phyloP scores from a whole-genome alignment of 2,797 vertebrate species.

The Balearica regulorum region DNA sequence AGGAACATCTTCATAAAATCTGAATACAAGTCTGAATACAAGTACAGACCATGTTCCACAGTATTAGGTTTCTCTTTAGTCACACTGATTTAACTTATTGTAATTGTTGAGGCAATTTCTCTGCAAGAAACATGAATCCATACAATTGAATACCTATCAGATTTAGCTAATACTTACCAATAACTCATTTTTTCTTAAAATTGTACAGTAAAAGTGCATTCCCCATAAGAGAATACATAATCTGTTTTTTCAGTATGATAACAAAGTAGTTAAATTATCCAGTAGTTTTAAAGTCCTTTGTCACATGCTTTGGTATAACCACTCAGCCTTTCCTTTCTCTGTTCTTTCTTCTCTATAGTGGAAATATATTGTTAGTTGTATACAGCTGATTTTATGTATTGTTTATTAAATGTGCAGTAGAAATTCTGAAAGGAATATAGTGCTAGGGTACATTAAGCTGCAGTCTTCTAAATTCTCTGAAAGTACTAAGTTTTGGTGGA shows the following conservation, averaged over 20 bases:
- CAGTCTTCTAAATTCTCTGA: not conserved
- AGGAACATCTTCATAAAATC: not conserved
- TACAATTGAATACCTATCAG: not conserved
- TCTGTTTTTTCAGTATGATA: not conserved
- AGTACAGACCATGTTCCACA: not conserved
- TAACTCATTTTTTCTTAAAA: not conserved
- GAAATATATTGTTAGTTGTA: not conserved
- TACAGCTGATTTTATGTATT: not conserved
- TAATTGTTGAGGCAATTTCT: not conserved
- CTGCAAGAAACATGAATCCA: not conserved
- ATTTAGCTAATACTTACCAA: not conserved
- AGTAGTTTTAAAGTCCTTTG: not conserved
- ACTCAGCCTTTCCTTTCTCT: not conserved
- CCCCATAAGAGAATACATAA: not conserved
- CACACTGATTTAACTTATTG: not conserved
- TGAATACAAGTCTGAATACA: not conserved
- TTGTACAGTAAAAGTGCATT: not conserved
- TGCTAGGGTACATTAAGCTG: not conserved
- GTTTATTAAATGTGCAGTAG: not conserved
- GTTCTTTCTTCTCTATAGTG: not conserved
- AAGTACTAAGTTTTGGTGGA: not conserved
- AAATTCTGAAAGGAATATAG: not conserved
- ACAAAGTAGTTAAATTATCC: not conserved
- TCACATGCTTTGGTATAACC: fast-evolving
- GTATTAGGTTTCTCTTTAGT: not conserved